phyloP scores from a whole-genome alignment of 1,140 invertebrate genomes.

The Conus ventricosus region DNA sequence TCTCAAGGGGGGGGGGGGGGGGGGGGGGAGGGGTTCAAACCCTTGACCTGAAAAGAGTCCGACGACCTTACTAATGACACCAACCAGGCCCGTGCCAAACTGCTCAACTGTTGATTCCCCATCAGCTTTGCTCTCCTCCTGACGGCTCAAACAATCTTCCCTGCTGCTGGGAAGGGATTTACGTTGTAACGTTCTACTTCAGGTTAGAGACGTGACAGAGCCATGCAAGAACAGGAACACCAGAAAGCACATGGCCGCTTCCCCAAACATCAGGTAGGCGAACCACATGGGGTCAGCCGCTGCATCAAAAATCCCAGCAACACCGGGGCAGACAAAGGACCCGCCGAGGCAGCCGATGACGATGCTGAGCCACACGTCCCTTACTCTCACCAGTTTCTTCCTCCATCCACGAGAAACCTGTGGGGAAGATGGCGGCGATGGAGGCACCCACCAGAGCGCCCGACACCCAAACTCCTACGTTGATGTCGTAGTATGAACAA shows the following conservation, averaged over 20 bases:
- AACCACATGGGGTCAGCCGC: constrained; percentile 52
- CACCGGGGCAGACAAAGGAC: constrained; percentile 49
- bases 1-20: no score
- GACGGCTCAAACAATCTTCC: neutral
- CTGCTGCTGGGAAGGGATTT: neutral
- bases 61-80: no score
- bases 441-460: constrained; percentile 41
- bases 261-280: constrained; percentile 46
- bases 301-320: constrained; percentile 54
- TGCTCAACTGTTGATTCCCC: neutral
- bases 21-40: no score
- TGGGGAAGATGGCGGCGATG: constrained; percentile 51
- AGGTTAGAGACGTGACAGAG: constrained; percentile 38
- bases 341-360: constrained; percentile 49
- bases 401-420: constrained; percentile 52
- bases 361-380: constrained; percentile 44
- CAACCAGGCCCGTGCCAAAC: no score
- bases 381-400: constrained; percentile 47
- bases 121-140: neutral
- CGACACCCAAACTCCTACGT: constrained; percentile 38
- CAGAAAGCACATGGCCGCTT: constrained; percentile 45
- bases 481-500: neutral
- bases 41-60: no score
- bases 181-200: constrained; percentile 3
- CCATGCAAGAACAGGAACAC: constrained; percentile 43